These are phyloP conservation scores for human DNA, from an alignment of 2,113 vertebrate genomes.

Conservation along the genomic window GRCh38 chr5:151476501-151477000, in stretches of 20 bases:
- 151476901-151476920: background rate
- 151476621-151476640: constrained; percentile 88
- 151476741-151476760: constrained; percentile 97
- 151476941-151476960: background rate
- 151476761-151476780: constrained; percentile 26
- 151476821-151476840: background rate
- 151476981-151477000: background rate
- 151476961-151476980: background rate
- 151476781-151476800: background rate
- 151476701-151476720: constrained; percentile 91
- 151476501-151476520: background rate
- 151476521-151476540: background rate
- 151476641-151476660: constrained; percentile 93
- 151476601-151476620: constrained; percentile 98
- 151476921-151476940: background rate
- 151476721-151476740: constrained; percentile 94
- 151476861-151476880: background rate
- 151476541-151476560: background rate
- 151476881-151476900: background rate
- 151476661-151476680: constrained; percentile 92
- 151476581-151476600: constrained; percentile 92
- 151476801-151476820: background rate
- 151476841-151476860: background rate
- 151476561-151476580: background rate
- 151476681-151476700: constrained; percentile 92